A percentile compares a stretch with the other conserved stretches of the same genome.
Conservation (phyloP, 2,113 vertebrate genomes). For the Chaenogobius annularis region DNA sequence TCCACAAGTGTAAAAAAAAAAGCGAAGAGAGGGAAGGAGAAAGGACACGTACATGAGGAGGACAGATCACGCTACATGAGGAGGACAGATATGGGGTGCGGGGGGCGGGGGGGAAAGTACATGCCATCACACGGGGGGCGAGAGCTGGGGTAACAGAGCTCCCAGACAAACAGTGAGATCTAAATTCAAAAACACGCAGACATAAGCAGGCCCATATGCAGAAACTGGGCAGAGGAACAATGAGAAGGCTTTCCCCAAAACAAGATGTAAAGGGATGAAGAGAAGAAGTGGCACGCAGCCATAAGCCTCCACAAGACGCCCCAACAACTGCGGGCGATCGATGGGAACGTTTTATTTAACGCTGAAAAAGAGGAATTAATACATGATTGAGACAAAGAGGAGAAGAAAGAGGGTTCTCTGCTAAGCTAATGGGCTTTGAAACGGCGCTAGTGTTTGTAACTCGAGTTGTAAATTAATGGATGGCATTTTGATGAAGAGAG, state of each 20-base stretch:
- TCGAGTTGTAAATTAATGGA: background rate
- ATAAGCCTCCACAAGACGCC: constrained; percentile 63
- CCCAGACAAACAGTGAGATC: constrained; percentile 54
- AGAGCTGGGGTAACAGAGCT: constrained; percentile 55
- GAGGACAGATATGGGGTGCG: constrained; percentile 43
- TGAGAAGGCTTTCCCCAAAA: constrained; percentile 24
- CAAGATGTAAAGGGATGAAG: constrained; percentile 54
- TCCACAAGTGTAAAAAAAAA: constrained; percentile 46
- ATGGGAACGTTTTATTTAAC: constrained; percentile 57
- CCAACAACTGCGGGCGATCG: constrained; percentile 42
- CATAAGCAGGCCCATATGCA: constrained; percentile 43
- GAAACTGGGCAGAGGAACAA: constrained; percentile 30
- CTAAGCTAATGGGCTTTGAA: constrained; percentile 40
- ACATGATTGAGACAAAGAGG: constrained; percentile 42
- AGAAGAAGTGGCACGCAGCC: constrained; percentile 57
- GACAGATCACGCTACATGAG: constrained; percentile 51
- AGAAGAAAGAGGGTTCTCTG: constrained; percentile 45
- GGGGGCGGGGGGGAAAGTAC: constrained; percentile 49
- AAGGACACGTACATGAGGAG: constrained; percentile 52
- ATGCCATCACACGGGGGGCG: constrained; percentile 50
- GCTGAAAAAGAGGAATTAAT: constrained; percentile 45
- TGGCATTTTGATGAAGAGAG: background rate
- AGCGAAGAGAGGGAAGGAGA: constrained; percentile 55
- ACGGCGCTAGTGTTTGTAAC: constrained; percentile 10
- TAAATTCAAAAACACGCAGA: constrained; percentile 54